Evolutionary conservation across 2,888 invertebrate genomes (phyloP).

Genomic region (Camponotus fellah): DNA sequence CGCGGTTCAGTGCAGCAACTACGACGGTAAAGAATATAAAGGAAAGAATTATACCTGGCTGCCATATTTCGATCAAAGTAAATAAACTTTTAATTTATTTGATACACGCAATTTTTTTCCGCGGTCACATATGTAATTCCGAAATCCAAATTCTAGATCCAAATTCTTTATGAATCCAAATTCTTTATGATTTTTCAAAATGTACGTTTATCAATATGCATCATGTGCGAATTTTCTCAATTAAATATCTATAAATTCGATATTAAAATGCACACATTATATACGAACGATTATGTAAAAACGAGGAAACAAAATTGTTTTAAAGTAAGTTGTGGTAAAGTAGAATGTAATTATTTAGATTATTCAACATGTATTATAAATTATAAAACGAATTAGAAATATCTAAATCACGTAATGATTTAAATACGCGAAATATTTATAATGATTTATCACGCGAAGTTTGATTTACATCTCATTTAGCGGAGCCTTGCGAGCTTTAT

Average conservation of each 20-base stretch:
- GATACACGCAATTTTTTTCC: background rate
- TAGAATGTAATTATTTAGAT: background rate
- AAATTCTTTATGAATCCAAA: too few relatives aligned
- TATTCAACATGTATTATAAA: background rate
- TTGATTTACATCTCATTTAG: conserved; percentile 75
- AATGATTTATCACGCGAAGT: conserved; percentile 24
- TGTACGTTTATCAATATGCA: background rate
- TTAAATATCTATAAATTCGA: background rate
- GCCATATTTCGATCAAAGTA: conserved; percentile 92
- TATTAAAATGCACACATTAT: background rate
- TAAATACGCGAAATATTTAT: conserved; percentile 1
- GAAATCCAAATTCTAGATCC: background rate
- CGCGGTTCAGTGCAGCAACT: conserved; percentile 86
- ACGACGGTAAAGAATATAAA: conserved; percentile 88
- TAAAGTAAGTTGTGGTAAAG: background rate
- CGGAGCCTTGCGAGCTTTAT: conserved; percentile 88
- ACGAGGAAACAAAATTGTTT: background rate
- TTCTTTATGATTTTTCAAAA: background rate
- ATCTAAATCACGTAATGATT: conserved; percentile 1
- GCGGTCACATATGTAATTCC: background rate
- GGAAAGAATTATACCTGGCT: conserved; percentile 91
- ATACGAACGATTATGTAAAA: background rate
- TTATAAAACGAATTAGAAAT: background rate
- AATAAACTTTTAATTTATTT: conserved; percentile 65
- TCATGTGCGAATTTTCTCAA: background rate